Base-by-base conservation (phyloP, 2,888 invertebrate species). In the Drosophila engyochracea region DNA sequence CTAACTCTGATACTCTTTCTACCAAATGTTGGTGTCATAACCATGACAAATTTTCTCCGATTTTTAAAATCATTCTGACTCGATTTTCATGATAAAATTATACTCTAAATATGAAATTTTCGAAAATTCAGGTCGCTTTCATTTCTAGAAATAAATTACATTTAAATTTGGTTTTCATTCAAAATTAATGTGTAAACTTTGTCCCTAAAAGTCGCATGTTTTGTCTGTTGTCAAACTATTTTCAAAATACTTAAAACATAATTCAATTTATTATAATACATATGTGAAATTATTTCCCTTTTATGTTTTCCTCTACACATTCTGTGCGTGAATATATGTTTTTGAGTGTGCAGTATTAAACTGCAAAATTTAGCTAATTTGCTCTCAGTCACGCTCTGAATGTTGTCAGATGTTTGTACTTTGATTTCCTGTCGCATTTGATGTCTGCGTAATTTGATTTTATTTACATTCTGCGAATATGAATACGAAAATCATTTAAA, bases 381-480 rank as follows among this genome's bases (percentile, higher is more conserved):
- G 37, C 33, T 5, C 12, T 7, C 51, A 65, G 77, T 73, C 64
- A 51, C 41, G 66, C 55, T 22, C 30, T 14, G n/a, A 47, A 25
- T 22, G 19, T 16, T 14, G 30, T n/a, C 14, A 22, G 39, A 41
- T 37, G 41, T 30, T 55, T 28, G 22, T 19, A 2, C 83, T 83
- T 84, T 84, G 79, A 82, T 76, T 72, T 55, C 47, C 44, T 44
- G 51, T 68, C 70, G 66, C 60, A 72, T 82, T 83, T 81, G 80
- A 84, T 80, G 62, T 59, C 19, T 44, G 51, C 53, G 58, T 82
- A 70, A 82, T 82, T 83, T 70, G 64, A 84, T 79, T 84, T 78
- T 55, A 51, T 47, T 54, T 63, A 25, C 59, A 79, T 67, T 51
- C 53, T 60, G 10, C 30, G n/a, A 19, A 33, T 35, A 30, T 41